These are phyloP conservation scores for Andrena chrysosceles DNA, from an alignment of 2,888 invertebrate genomes.

Conservation along the genomic window DNA sequence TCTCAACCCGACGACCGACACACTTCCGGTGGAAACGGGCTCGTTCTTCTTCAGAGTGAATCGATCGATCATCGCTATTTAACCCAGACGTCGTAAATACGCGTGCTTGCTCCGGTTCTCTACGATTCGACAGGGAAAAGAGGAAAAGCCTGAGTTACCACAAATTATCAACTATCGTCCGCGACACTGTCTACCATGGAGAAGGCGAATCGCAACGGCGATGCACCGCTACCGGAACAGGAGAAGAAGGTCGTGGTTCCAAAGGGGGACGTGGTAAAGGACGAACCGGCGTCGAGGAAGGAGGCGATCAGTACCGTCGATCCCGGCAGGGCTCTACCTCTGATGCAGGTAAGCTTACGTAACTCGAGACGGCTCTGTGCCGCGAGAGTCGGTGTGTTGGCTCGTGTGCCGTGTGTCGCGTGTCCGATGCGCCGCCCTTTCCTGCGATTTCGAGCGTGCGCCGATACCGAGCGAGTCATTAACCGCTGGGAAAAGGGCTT, in stretches of 20 bases:
- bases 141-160: neutral
- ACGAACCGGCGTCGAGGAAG: slow-evolving; percentile 30
- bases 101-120: neutral
- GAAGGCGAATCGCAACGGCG: slow-evolving; percentile 31
- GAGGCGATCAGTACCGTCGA: slow-evolving; percentile 40
- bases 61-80: slow-evolving; percentile 37
- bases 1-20: neutral
- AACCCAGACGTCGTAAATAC: neutral
- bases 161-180: slow-evolving; percentile 6
- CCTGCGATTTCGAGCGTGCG: slow-evolving; percentile 23
- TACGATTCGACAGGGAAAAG: neutral
- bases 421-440: slow-evolving; percentile 7
- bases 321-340: slow-evolving; percentile 62
- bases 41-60: slow-evolving; percentile 18
- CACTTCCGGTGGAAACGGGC: neutral
- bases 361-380: slow-evolving; percentile 34
- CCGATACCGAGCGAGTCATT: slow-evolving; percentile 29
- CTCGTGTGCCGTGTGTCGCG: slow-evolving; percentile 7
- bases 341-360: slow-evolving; percentile 79
- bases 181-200: slow-evolving; percentile 49
- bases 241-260: slow-evolving; percentile 13
- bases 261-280: neutral
- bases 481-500: slow-evolving; percentile 23
- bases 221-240: slow-evolving; percentile 25
- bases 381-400: neutral